These are phyloP conservation scores for Cydia amplana DNA, from an alignment of 1,140 invertebrate genomes.

Conservation along the genomic window DNA sequence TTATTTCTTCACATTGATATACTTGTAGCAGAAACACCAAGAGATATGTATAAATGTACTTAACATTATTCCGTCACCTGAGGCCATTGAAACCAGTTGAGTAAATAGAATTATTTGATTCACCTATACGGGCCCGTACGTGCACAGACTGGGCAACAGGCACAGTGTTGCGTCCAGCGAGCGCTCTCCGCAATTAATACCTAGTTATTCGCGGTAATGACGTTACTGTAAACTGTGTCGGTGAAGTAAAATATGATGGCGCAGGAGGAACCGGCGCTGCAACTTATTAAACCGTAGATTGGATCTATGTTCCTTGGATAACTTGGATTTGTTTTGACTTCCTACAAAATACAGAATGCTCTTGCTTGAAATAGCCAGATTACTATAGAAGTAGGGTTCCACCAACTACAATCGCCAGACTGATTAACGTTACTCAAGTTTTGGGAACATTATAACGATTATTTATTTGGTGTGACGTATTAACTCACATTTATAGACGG, in stretches of 20 bases:
- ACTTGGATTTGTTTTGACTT: neutral
- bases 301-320: neutral
- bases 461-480: too few relatives aligned
- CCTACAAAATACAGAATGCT: neutral
- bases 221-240: neutral
- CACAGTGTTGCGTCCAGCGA: neutral
- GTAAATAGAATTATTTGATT: slow-evolving; percentile 12
- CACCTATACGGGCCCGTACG: neutral
- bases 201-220: neutral
- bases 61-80: neutral
- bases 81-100: neutral
- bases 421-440: too few relatives aligned
- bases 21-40: neutral
- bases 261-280: neutral
- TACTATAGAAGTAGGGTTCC: too few relatives aligned
- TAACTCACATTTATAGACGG: too few relatives aligned
- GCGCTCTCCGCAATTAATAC: slow-evolving; percentile 1
- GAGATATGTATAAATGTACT: neutral
- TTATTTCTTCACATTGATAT: too few relatives aligned
- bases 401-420: too few relatives aligned
- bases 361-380: neutral
- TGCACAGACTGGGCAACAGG: neutral
- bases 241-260: neutral
- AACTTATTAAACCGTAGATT: neutral
- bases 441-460: too few relatives aligned